These are phyloP conservation scores for Aphidoletes aphidimyza DNA, from an alignment of 2,888 invertebrate species.

Conservation along the genomic window DNA sequence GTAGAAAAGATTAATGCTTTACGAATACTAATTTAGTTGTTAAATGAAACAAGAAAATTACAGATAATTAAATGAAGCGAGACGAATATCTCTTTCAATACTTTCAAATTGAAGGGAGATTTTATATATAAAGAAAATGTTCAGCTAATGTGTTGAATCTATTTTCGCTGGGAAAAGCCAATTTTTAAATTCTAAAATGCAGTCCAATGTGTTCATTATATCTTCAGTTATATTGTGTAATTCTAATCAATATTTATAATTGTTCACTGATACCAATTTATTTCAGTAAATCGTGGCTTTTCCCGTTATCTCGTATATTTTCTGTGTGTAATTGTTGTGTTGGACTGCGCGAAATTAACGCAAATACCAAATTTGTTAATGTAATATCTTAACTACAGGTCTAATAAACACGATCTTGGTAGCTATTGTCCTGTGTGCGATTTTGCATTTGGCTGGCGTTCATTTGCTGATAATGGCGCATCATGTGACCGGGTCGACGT, in stretches of 20 bases:
- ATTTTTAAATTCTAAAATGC: not conserved
- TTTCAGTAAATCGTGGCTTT: no score
- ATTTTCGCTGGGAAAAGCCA: no score
- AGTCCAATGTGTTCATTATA: not conserved
- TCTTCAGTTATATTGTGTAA: not conserved
- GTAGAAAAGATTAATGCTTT: not conserved
- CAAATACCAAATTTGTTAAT: not conserved
- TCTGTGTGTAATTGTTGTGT: not conserved
- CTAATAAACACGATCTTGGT: constrained; percentile 87
- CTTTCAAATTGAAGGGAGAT: not conserved
- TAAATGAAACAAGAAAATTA: not conserved
- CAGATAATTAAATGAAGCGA: not conserved
- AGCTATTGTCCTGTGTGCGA: constrained; percentile 81
- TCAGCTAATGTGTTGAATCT: not conserved
- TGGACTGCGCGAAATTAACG: not conserved
- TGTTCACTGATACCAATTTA: no score
- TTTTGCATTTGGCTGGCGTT: constrained; percentile 65
- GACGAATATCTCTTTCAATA: no score
- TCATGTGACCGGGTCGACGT: constrained; percentile 74
- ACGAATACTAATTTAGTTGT: not conserved
- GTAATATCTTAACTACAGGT: not conserved
- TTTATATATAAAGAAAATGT: not conserved
- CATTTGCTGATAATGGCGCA: constrained; percentile 75
- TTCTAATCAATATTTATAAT: not conserved
- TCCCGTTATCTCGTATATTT: not conserved